These are phyloP conservation scores for Ditylenchus dipsaci DNA, from an alignment of 1,140 invertebrate species.

Conservation along the genomic window DNA sequence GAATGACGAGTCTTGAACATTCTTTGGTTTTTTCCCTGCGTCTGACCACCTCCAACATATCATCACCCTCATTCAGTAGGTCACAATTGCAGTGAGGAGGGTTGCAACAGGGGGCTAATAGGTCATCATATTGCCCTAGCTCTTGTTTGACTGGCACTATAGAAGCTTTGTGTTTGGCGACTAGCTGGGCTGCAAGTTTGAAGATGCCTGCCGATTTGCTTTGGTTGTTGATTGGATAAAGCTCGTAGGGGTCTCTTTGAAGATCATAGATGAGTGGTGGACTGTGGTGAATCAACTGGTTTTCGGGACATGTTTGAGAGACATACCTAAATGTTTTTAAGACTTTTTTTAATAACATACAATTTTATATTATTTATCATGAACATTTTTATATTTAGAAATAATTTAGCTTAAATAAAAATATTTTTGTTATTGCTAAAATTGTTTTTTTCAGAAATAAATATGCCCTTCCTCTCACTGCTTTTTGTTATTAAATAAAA, in stretches of 20 bases:
- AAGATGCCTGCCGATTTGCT: background rate
- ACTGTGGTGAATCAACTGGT: constrained; percentile 44
- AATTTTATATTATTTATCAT: background rate
- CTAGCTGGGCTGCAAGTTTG: background rate
- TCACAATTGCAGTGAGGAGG: constrained; percentile 5
- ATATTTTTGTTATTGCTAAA: no score
- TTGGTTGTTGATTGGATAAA: constrained; percentile 38
- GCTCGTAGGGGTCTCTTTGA: constrained; percentile 46
- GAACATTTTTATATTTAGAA: background rate
- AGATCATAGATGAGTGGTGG: constrained; percentile 54
- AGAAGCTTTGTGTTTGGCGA: background rate
- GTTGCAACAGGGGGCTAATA: background rate
- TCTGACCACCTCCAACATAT: background rate
- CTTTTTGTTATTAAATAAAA: no score
- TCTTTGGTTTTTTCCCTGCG: no score
- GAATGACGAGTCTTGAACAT: no score
- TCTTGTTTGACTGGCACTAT: background rate
- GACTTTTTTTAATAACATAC: background rate
- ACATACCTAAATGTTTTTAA: constrained; percentile 44
- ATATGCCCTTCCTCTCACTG: no score
- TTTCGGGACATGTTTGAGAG: constrained; percentile 54
- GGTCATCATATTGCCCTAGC: background rate
- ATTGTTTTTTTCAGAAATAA: no score
- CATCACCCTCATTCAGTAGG: background rate
- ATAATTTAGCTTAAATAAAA: background rate